Conservation (phyloP, 2,113 vertebrate genomes). For the Cercocebus atys region DNA sequence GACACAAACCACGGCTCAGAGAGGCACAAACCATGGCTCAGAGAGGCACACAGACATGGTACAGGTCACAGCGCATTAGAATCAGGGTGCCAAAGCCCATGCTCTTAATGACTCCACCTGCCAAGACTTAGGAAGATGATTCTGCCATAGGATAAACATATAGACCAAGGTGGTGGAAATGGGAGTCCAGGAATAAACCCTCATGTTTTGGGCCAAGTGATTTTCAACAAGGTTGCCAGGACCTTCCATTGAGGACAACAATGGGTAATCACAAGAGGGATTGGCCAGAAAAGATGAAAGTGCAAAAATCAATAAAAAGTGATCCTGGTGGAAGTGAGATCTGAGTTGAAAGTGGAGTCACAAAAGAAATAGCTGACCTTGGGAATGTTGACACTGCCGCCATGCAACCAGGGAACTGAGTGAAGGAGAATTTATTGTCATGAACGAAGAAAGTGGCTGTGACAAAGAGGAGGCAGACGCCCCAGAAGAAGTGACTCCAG, state of each 20-base stretch:
- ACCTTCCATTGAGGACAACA: background rate
- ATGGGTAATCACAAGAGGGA: background rate
- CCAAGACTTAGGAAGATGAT: background rate
- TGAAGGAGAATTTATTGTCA: background rate
- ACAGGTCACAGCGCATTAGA: background rate
- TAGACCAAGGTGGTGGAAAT: background rate
- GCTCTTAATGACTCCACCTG: background rate
- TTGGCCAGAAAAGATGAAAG: background rate
- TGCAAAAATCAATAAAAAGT: background rate
- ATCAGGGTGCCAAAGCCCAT: background rate
- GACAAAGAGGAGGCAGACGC: background rate
- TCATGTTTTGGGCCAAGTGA: background rate
- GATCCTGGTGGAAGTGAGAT: background rate
- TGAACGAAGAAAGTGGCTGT: background rate
- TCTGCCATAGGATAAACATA: background rate
- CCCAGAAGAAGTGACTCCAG: background rate
- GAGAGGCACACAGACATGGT: background rate
- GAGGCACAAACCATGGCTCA: background rate
- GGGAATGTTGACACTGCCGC: background rate
- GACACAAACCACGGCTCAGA: too few relatives aligned
- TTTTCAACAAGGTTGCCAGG: background rate
- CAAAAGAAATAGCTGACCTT: background rate
- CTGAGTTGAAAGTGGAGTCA: background rate
- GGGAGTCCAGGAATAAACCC: background rate
- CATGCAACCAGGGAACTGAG: background rate